phyloP scores from a whole-genome alignment of 2,797 vertebrate genomes.

The Ispidina lecontei region DNA sequence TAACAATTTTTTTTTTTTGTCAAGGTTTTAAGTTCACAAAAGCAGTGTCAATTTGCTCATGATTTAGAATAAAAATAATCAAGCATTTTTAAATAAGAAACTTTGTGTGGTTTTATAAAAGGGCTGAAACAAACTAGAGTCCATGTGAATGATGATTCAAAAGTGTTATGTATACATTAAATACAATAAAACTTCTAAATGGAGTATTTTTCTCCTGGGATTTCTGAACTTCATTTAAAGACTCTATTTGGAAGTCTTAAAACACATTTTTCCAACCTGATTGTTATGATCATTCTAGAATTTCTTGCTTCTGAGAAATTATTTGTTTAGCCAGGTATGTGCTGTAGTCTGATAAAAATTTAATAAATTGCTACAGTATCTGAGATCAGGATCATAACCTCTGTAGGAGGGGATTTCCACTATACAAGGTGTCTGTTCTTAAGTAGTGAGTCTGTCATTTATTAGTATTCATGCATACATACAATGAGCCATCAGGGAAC shows the following conservation, averaged over 20 bases:
- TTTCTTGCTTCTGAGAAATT: background rate
- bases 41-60: background rate
- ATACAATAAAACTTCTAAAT: background rate
- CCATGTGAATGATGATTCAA: background rate
- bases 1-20: background rate
- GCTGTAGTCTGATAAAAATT: background rate
- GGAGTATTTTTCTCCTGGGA: background rate
- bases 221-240: background rate
- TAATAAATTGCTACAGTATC: background rate
- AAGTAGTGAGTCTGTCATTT: background rate
- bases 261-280: background rate
- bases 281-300: background rate
- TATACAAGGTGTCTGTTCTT: background rate
- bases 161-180: background rate
- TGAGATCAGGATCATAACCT: background rate
- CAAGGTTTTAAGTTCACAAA: background rate
- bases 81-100: background rate
- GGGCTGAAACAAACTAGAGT: background rate
- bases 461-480: background rate
- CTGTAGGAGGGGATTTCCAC: background rate
- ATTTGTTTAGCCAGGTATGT: background rate
- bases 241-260: background rate
- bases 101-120: background rate
- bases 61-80: background rate
- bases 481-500: background rate